A percentile compares a stretch with the other conserved stretches of the same genome.
Evolutionary conservation across 1,140 invertebrate species (phyloP).

Genomic region (Nomia melanderi): DNA sequence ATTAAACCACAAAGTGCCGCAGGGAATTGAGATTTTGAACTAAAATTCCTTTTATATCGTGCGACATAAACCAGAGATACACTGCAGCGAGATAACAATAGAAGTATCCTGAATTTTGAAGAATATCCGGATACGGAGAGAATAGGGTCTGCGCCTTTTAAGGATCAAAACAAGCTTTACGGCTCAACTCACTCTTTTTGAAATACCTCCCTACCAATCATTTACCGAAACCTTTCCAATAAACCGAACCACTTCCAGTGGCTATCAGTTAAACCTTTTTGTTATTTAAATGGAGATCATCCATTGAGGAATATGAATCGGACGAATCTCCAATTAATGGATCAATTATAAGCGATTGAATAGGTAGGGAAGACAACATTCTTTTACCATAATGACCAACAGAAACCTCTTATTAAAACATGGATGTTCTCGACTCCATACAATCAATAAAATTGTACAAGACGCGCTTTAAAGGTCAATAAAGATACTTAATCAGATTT

Average conservation of each 20-base stretch:
- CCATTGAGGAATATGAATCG: not conserved
- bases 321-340: not conserved
- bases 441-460: not conserved
- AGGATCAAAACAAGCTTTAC: slow-evolving; percentile 39
- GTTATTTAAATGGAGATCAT: not conserved
- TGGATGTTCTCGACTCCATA: not conserved
- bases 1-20: not conserved
- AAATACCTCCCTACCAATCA: not conserved
- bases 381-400: not conserved
- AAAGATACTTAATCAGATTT: too few relatives aligned
- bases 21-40: not conserved
- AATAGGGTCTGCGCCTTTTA: slow-evolving; percentile 17
- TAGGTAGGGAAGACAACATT: not conserved
- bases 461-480: not conserved
- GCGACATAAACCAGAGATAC: slow-evolving; percentile 1
- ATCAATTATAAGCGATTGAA: slow-evolving; percentile 1
- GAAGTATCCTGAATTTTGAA: slow-evolving; percentile 21
- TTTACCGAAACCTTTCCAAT: not conserved
- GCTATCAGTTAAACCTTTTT: not conserved
- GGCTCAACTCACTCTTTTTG: slow-evolving; percentile 26
- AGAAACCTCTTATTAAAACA: not conserved
- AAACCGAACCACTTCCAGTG: not conserved
- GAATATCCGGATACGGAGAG: not conserved
- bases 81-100: slow-evolving; percentile 17
- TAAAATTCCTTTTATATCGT: not conserved